These are phyloP conservation scores for Zoroaster sp. DNA, from an alignment of 53 echinoderm and acorn worm genomes.

Conservation along the genomic window DNA sequence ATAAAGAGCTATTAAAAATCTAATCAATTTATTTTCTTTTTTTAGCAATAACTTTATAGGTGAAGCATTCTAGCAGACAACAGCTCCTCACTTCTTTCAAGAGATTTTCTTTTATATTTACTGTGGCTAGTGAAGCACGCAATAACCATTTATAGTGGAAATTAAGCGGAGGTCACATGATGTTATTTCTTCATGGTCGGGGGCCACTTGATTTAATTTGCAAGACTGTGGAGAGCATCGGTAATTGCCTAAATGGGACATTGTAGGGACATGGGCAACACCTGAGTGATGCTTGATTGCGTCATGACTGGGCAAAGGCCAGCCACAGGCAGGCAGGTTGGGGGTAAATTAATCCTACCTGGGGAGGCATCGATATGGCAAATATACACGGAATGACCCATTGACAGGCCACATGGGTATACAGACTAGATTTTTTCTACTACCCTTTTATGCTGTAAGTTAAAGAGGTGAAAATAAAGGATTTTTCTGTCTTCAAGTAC, in stretches of 20 bases:
- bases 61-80: background rate
- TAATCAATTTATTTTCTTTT: too few species aligned
- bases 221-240: background rate
- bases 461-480: too few species aligned
- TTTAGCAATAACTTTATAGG: background rate
- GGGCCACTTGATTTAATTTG: slow-evolving; percentile 14
- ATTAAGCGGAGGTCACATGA: slow-evolving; percentile 26
- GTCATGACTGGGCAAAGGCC: background rate
- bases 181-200: background rate
- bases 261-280: background rate
- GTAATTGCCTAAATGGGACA: slow-evolving; percentile 39
- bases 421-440: too few species aligned
- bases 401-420: background rate
- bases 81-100: too few species aligned
- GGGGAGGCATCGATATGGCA: background rate
- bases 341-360: background rate
- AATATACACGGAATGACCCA: background rate
- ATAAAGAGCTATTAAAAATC: too few species aligned
- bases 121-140: background rate
- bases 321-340: background rate
- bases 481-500: too few species aligned
- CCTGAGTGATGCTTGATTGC: slow-evolving; percentile 12
- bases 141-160: background rate
- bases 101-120: background rate
- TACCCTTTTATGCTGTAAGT: too few species aligned